phyloP scores from a whole-genome alignment of 2,113 vertebrate species.

The Lipophrys pholis region DNA sequence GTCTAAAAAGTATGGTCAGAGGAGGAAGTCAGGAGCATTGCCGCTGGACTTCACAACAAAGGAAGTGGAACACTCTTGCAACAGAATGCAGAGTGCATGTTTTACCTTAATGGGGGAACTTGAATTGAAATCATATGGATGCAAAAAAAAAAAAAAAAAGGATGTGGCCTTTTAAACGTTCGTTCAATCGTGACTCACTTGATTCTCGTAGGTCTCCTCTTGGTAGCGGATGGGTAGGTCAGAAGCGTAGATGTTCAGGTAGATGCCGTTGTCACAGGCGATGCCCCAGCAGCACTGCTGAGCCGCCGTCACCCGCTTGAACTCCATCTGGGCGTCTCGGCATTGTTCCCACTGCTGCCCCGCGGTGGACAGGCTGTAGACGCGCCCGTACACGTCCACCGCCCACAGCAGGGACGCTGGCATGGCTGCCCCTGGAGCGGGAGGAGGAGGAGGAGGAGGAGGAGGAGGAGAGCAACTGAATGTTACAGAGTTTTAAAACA shows the following conservation, averaged over 20 bases:
- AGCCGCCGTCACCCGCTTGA: conserved; percentile 90
- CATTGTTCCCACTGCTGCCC: conserved; percentile 95
- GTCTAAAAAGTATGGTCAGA: too few species aligned
- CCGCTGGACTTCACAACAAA: conserved; percentile 4
- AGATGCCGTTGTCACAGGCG: conserved; percentile 92
- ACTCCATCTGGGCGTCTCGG: conserved; percentile 88
- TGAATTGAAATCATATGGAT: conserved; percentile 2
- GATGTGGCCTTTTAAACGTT: too few species aligned
- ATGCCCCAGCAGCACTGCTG: conserved; percentile 95
- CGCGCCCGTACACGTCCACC: conserved; percentile 92
- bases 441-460: not conserved
- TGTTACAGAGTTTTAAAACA: too few species aligned
- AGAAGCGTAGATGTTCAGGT: conserved; percentile 89
- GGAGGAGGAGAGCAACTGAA: too few species aligned
- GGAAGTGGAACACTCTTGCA: conserved; percentile 19
- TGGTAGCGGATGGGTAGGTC: conserved; percentile 91
- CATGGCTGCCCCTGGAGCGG: conserved; percentile 78
- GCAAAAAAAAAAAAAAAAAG: not conserved
- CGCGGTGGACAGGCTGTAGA: conserved; percentile 90
- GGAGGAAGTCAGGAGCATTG: too few species aligned
- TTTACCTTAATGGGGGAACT: conserved; percentile 12
- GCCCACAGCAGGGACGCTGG: conserved; percentile 91
- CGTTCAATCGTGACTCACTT: conserved; percentile 86
- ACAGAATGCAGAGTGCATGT: conserved; percentile 13
- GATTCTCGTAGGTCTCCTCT: conserved; percentile 97